Conservation (phyloP, 2,888 invertebrate genomes). For the Isoperla grammatica region DNA sequence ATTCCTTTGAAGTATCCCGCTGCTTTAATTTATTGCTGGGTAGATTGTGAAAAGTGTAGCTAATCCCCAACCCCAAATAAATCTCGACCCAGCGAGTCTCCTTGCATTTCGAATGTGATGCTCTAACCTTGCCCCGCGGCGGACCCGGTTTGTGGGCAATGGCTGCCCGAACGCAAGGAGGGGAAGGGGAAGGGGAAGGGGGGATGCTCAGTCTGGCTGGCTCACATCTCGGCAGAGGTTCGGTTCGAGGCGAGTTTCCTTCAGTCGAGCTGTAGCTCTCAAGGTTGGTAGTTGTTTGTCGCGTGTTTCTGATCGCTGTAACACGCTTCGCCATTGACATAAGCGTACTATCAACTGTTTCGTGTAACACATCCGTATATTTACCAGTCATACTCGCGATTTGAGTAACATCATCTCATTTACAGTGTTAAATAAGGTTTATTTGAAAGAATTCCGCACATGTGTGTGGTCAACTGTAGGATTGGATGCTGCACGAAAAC, state of each 20-base stretch:
- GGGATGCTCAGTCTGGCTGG: neutral
- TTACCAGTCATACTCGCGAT: no score
- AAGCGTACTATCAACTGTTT: no score
- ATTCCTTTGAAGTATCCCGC: constrained; percentile 16
- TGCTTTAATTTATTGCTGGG: constrained; percentile 10
- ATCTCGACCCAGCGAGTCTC: neutral
- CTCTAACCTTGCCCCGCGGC: neutral
- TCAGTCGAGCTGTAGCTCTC: neutral
- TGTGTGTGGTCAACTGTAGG: neutral
- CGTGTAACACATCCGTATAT: no score
- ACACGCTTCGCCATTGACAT: no score
- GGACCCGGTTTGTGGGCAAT: neutral
- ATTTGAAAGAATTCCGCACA: neutral
- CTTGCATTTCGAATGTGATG: neutral
- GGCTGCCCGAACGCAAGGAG: neutral
- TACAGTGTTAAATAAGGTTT: no score
- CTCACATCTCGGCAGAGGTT: neutral
- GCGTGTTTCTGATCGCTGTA: no score
- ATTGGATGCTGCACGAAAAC: constrained; percentile 1
- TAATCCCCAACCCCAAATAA: constrained; percentile 15
- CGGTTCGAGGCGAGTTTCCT: constrained; percentile 6
- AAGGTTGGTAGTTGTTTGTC: neutral
- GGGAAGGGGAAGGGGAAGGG: neutral
- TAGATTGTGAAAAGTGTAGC: constrained; percentile 17
- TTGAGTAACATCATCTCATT: no score